Evolutionary conservation across 1,140 invertebrate genomes (phyloP), one percentile per base, ranked within the genome.

Genomic region (Pentalonia nigronervosa): DNA sequence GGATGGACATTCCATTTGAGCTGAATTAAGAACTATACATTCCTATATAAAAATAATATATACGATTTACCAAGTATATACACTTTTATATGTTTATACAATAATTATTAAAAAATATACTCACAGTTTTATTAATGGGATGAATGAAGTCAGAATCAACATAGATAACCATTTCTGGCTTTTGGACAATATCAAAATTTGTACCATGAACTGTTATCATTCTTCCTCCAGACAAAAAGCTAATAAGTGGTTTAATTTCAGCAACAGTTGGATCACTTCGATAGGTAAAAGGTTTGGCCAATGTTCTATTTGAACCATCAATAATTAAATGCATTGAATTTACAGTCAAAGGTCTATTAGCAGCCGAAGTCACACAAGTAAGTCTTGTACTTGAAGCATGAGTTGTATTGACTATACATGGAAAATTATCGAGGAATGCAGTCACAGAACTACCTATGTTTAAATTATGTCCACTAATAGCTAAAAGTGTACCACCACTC

Each of bases 1-100:
- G 94, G 98, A 98, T 0, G 98, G 98, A 95, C 99, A 99, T 95
- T 98, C 97, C 98, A 99, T 99, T 95, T 98, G 97, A 93, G 97
- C 98, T 25, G 97, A 96, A 95, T 98, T 99, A 25, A 99, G 95
- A 23, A 99, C 98, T 45, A 96, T 96, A 95, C 99, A 99, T 47
- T 95, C 94, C 96, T 96, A 94, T 45, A 94, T 45, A 94, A 56
- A 76, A 93, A 94, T n/a, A 93, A 93, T 36, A 83, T 30, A 7
- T 92, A 14, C 48, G 87, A 41, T 30, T 41, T 47, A 30, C 3
- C n/a, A 17, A 47, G 11, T 86, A 47, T 30, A n/a, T 30, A 14
- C 84, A 30, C 41, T 41, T 1, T 47, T 47, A 30, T 47, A 11
- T 25, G 3, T 23, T 47, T 20, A 30, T 86, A 30, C 30, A 47